Conservation (phyloP, 2,113 vertebrate species). For the Ptychochromis oligacanthus region DNA sequence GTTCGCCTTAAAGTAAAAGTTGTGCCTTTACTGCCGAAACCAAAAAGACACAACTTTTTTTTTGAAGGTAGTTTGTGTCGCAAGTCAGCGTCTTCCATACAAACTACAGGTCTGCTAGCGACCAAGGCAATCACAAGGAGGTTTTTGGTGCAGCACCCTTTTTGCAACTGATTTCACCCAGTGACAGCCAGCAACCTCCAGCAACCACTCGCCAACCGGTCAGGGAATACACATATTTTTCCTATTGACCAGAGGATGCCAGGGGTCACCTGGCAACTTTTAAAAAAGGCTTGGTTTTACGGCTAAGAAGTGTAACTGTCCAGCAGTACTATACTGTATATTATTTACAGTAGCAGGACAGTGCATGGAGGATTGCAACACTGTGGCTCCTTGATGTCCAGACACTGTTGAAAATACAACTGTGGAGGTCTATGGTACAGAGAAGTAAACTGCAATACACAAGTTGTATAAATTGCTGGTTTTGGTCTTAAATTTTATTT, state of each 20-base stretch:
- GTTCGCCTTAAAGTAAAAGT: not conserved
- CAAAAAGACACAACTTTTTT: not conserved
- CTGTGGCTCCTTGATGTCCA: not conserved
- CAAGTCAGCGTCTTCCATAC: too few relatives aligned
- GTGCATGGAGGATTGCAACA: not conserved
- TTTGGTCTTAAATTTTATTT: conserved; percentile 5
- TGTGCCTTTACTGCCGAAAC: not conserved
- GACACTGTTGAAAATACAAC: too few relatives aligned
- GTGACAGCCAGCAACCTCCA: not conserved
- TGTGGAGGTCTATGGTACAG: not conserved
- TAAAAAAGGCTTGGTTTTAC: not conserved
- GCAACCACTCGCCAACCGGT: not conserved
- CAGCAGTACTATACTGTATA: not conserved
- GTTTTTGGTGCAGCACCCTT: not conserved
- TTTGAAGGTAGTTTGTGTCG: not conserved
- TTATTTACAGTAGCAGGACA: not conserved
- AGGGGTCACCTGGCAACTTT: not conserved
- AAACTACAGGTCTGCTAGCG: not conserved
- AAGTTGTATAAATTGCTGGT: not conserved
- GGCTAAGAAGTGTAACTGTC: not conserved
- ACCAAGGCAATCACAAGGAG: not conserved
- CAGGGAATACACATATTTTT: not conserved
- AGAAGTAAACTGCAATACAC: not conserved
- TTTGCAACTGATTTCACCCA: not conserved
- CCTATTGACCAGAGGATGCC: too few relatives aligned